These are phyloP conservation scores for Julus scandinavius DNA, from an alignment of 2,888 invertebrate species.

Conservation along the genomic window DNA sequence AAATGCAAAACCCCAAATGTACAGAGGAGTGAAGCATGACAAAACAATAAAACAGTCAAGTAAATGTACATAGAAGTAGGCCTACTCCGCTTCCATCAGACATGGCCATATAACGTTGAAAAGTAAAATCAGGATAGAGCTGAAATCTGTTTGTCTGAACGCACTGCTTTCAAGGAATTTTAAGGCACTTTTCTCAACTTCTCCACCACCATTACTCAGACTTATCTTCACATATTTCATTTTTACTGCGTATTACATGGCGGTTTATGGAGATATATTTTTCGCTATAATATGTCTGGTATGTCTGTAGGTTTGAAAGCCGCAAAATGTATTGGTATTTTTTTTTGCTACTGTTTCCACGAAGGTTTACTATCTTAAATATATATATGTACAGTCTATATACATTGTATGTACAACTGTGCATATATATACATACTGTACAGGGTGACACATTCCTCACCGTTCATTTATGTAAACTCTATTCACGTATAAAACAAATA, in stretches of 20 bases:
- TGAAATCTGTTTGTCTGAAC: not conserved
- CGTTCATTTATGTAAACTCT: too few relatives aligned
- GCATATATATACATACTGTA: too few relatives aligned
- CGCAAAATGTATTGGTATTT: not conserved
- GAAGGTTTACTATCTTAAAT: not conserved
- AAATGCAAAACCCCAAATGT: not conserved
- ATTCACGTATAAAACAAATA: too few relatives aligned
- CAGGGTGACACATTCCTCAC: too few relatives aligned
- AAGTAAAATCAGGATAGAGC: not conserved
- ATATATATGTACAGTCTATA: too few relatives aligned
- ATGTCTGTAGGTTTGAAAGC: constrained; percentile 1
- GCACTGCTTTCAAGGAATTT: not conserved
- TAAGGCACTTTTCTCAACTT: not conserved
- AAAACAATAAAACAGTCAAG: constrained; percentile 11
- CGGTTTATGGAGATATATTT: not conserved
- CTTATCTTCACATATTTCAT: constrained; percentile 44
- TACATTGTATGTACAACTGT: too few relatives aligned
- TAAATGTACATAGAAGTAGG: not conserved
- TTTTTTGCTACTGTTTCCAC: constrained; percentile 27
- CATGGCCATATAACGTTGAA: not conserved
- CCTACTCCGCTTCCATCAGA: not conserved
- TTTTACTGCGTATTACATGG: constrained; percentile 28
- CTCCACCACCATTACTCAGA: not conserved
- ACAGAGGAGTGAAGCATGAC: not conserved
- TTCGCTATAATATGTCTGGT: constrained; percentile 41